Base-by-base conservation (phyloP, 2,113 vertebrate species). In the Alethe castanea region DNA sequence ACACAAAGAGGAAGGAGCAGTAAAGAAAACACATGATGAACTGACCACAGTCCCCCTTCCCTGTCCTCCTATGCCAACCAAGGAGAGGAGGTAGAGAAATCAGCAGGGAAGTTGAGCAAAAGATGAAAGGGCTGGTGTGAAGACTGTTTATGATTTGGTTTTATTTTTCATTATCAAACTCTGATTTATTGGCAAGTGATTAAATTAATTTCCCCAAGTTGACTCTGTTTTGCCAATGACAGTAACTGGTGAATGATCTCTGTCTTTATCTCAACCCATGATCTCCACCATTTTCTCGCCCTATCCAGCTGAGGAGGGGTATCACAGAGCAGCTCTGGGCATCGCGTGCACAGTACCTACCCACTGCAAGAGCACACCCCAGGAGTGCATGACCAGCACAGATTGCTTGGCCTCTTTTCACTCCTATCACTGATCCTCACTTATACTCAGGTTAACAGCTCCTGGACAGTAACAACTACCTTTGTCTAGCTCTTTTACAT, bases 251-350 rank as follows among this genome's bases (percentile, higher is more conserved):
- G 17, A 60, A 12, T 29, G 50, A 69, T 60, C 6, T 45, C 36
- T 29, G 16, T 47, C 42, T 19, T 45, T 15, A 53, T 8, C 31
- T 67, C 0, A 0, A 15, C 8, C 19, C 31, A 59, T 0, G 0
- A 62, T 22, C 31, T 5, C 29, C 1, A 7, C 18, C 3, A 5
- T 70, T 48, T 89, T 71, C 50, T 65, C 0, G 0, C 8, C 31
- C 28, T 23, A 7, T 9, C 3, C n/a, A 86, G 66, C 25, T 36
- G 19, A 67, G 35, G 2, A 8, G 5, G 7, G 4, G 4, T 76
- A 16, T 35, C 19, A 66, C 0, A 53, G 12, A 76, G 59, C 0
- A 0, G n/a, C 44, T 60, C n/a, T 18, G 8, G 9, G 54, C 9
- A 62, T 3, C 7, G 57, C 26, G 12, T 13, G 6, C 17, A 36